Conservation (phyloP, 2,888 invertebrate genomes). For the Aphidoletes aphidimyza region DNA sequence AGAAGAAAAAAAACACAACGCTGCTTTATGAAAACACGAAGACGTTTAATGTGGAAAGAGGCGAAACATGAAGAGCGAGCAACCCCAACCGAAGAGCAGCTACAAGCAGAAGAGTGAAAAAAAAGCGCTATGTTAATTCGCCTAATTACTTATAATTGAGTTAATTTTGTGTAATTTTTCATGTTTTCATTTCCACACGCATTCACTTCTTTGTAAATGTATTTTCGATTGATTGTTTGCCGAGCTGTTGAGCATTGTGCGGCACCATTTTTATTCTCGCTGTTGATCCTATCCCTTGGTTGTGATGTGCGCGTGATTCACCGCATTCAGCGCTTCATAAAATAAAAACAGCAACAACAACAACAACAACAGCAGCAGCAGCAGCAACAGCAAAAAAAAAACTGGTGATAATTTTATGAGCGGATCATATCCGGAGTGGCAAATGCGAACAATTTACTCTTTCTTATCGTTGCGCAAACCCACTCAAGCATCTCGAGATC, state of each 20-base stretch:
- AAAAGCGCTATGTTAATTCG: conserved; percentile 52
- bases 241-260: not conserved
- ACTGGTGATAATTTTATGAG: conserved; percentile 26
- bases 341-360: too few relatives aligned
- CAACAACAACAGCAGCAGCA: too few relatives aligned
- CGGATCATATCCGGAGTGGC: not conserved
- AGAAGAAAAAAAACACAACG: too few relatives aligned
- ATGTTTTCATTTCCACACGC: conserved; percentile 33
- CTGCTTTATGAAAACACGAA: not conserved
- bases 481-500: too few relatives aligned
- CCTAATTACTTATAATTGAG: conserved; percentile 53
- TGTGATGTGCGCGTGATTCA: too few relatives aligned
- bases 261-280: conserved; percentile 11
- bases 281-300: too few relatives aligned
- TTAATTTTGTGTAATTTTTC: conserved; percentile 50
- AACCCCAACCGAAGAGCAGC: too few relatives aligned
- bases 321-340: too few relatives aligned
- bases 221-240: conserved; percentile 29
- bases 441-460: not conserved
- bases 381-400: too few relatives aligned
- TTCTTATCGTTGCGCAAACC: too few relatives aligned
- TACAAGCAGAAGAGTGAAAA: not conserved
- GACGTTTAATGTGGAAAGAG: not conserved
- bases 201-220: not conserved
- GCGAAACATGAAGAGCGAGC: not conserved